A percentile compares a stretch with the other conserved stretches of the same genome.
phyloP scores from a whole-genome alignment of 92 coral and sea anemone species.

The Umimayanthus chanpuru region DNA sequence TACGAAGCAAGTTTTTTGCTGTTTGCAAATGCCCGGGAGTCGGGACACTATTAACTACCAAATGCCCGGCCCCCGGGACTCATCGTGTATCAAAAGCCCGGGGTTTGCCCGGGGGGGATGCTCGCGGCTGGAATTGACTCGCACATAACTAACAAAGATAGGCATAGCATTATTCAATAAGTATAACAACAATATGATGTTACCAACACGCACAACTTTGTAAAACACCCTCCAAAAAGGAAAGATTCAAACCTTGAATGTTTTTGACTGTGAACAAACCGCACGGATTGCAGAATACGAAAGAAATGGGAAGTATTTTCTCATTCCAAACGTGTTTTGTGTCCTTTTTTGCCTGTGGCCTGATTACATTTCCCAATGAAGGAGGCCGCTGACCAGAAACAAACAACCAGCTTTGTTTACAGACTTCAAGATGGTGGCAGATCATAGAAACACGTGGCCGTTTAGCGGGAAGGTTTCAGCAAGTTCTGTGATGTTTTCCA shows the following conservation, averaged over 20 bases:
- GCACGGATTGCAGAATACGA: slow-evolving; percentile 26
- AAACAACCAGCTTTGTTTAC: slow-evolving; percentile 66
- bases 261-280: slow-evolving; percentile 22
- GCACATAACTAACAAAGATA: too few species aligned
- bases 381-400: slow-evolving; percentile 68
- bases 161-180: too few species aligned
- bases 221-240: neutral
- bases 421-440: slow-evolving; percentile 47
- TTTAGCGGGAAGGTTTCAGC: slow-evolving; percentile 36
- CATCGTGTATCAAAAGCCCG: too few species aligned
- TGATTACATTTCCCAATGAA: slow-evolving; percentile 33
- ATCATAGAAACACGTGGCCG: slow-evolving; percentile 35
- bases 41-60: too few species aligned
- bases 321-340: neutral
- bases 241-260: slow-evolving; percentile 19
- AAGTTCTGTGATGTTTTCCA: slow-evolving; percentile 48
- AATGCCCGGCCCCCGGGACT: too few species aligned
- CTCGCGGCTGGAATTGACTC: too few species aligned
- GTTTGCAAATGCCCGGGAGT: too few species aligned
- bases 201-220: too few species aligned
- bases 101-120: too few species aligned
- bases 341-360: neutral
- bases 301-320: too few species aligned
- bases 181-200: too few species aligned
- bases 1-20: too few species aligned